Evolutionary conservation across 2,888 invertebrate genomes (phyloP), one percentile per base, ranked within the genome.

Genomic region (Taenaris catops): DNA sequence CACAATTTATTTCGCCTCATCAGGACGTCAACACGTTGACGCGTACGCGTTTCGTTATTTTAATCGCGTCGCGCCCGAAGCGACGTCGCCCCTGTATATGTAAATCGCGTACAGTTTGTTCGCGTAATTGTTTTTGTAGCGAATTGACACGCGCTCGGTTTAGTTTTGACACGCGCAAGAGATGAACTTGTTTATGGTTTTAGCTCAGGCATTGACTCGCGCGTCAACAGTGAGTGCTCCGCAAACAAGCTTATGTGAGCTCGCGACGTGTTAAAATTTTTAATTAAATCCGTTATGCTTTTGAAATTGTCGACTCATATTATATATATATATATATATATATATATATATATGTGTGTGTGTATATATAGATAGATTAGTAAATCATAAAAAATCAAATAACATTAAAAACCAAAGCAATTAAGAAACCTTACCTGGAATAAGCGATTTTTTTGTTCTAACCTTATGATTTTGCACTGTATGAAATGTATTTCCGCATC

Each of bases 11-110:
- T 78, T 75, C 73, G 70, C 70, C 78, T 81, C 81, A 76, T 83
- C 80, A 80, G 78, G 80, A 81, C 71, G 84, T 81, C 84, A 84
- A 81, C 83, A 79, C 79, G 75, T 64, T 76, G 81, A 78, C 76
- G 76, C 75, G 71, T 76, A 80, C 81, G 16, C 32, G 32, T 83
- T 80, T 76, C 68, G 76, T 74, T 74, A 70, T 75, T 81, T 80
- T 81, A 80, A 80, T 80, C 74, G 76, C 53, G 33, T 24, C 36
- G 16, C 33, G 29, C 25, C 28, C 45, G 52, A 48, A 53, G 55
- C 54, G 51, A 43, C 34, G 16, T 34, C 29, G 39, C 41, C 40
- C 43, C 43, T 29, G 36, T 72, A n/a, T n/a, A 79, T 81, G 84
- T 69, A 80, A 79, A 83, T 79, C 65, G 58, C 55, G 58, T 54